Percentiles rank a stretch among this genome's conserved stretches.
Evolutionary conservation across 2,113 vertebrate genomes (phyloP).

Genomic region (Mohoua ochrocephala): DNA sequence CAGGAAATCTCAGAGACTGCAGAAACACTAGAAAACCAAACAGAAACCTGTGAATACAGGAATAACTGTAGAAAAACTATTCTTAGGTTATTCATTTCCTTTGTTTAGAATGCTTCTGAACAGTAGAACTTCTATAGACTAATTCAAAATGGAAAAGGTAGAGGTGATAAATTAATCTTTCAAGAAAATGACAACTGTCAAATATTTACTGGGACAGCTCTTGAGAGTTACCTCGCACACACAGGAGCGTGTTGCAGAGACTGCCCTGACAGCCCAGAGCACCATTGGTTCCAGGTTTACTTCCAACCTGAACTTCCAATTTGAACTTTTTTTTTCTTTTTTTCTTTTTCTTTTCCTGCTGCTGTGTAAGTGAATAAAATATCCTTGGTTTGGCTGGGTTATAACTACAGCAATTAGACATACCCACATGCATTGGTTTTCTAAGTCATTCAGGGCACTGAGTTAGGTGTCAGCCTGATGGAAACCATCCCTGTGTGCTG

Average conservation of each 20-base stretch:
- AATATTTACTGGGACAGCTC: not conserved
- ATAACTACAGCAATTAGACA: not conserved
- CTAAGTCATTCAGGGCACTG: not conserved
- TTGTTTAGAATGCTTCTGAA: not conserved
- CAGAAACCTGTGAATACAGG: not conserved
- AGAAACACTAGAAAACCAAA: not conserved
- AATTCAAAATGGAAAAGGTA: not conserved
- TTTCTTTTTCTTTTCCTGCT: not conserved
- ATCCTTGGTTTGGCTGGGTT: not conserved
- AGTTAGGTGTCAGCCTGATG: not conserved
- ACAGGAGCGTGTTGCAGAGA: not conserved
- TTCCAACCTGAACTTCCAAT: not conserved
- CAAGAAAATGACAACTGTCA: not conserved
- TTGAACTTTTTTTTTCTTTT: not conserved
- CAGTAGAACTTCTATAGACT: not conserved
- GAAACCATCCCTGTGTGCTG: not conserved
- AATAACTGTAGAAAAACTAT: not conserved
- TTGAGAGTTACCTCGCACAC: rapidly evolving
- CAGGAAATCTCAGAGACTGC: not conserved
- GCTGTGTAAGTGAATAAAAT: not conserved
- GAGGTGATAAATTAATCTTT: not conserved
- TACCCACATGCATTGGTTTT: not conserved
- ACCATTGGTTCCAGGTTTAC: not conserved
- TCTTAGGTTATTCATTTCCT: not conserved
- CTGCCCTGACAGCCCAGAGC: not conserved